Evolutionary conservation across 2,888 invertebrate genomes (phyloP).

Genomic region (Idaea aversata): DNA sequence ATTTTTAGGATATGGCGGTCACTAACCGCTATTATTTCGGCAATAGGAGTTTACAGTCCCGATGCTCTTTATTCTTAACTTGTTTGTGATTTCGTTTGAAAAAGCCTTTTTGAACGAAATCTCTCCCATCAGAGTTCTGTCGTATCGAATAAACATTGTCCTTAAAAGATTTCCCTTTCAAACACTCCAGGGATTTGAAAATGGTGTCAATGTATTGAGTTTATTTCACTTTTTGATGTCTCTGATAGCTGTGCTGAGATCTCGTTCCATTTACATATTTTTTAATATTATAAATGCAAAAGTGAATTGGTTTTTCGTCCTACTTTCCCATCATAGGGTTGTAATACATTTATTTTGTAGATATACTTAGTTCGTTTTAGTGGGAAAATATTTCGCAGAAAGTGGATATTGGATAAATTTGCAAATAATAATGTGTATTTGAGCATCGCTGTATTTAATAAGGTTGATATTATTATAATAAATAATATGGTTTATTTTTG

Average conservation of each 20-base stretch:
- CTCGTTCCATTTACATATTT: not conserved
- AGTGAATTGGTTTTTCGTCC: not conserved
- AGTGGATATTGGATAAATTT: not conserved
- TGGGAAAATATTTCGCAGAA: not conserved
- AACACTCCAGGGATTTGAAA: constrained; percentile 4
- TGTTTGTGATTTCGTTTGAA: constrained; percentile 1
- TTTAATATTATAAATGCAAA: not conserved
- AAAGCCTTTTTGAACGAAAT: not conserved
- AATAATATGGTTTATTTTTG: not conserved
- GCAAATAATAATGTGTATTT: not conserved
- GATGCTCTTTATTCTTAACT: not conserved
- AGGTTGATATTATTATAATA: not conserved
- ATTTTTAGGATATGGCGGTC: not conserved
- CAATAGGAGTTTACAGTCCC: not conserved
- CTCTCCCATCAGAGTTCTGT: constrained; percentile 11
- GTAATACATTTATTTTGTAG: not conserved
- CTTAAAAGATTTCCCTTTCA: constrained; percentile 27
- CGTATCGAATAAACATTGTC: constrained; percentile 13
- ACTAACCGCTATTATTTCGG: not conserved
- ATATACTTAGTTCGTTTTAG: not conserved
- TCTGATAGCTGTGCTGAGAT: not conserved
- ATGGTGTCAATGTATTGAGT: not conserved
- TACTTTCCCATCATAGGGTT: not conserved
- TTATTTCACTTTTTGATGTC: constrained; percentile 1
- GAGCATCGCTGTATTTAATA: not conserved